Evolutionary conservation across 2,797 vertebrate species (phyloP).

Genomic region (Chaenodraco wilsoni): DNA sequence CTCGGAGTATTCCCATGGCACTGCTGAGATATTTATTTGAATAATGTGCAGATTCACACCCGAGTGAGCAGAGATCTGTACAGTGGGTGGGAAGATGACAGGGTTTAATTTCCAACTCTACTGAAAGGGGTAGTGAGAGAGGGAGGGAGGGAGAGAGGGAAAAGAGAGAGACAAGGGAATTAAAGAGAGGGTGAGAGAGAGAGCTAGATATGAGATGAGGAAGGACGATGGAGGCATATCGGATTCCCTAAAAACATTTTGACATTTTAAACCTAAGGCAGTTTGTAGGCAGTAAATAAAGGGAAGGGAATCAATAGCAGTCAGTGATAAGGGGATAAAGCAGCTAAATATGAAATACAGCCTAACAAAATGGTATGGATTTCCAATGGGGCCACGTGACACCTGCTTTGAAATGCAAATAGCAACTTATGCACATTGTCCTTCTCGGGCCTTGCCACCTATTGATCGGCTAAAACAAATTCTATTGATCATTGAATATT

Average conservation of each 20-base stretch:
- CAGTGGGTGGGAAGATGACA: constrained; percentile 78
- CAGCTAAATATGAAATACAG: constrained; percentile 87
- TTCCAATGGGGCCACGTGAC: constrained; percentile 86
- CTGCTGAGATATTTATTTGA: constrained; percentile 80
- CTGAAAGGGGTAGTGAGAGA: constrained; percentile 54
- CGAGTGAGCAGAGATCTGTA: constrained; percentile 77
- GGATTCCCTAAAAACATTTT: constrained; percentile 83
- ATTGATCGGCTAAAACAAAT: constrained; percentile 87
- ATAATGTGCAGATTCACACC: constrained; percentile 82
- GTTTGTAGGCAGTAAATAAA: constrained; percentile 87
- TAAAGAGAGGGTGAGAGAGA: constrained; percentile 51
- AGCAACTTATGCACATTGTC: constrained; percentile 88
- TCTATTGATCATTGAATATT: constrained; percentile 90
- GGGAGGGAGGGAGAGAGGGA: constrained; percentile 48
- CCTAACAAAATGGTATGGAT: constrained; percentile 88
- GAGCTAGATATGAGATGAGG: constrained; percentile 58
- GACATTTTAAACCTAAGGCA: constrained; percentile 84
- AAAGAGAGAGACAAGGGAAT: constrained; percentile 67
- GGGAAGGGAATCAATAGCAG: constrained; percentile 83
- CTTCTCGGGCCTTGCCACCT: constrained; percentile 81
- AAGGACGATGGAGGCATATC: constrained; percentile 73
- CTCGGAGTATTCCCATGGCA: constrained; percentile 79
- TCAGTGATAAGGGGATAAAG: constrained; percentile 84
- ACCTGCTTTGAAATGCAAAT: constrained; percentile 89
- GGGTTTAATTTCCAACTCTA: constrained; percentile 79